A percentile compares a stretch with the other conserved stretches of the same genome.
Conservation (phyloP, 2,797 vertebrate species). For the Karalla daura region DNA sequence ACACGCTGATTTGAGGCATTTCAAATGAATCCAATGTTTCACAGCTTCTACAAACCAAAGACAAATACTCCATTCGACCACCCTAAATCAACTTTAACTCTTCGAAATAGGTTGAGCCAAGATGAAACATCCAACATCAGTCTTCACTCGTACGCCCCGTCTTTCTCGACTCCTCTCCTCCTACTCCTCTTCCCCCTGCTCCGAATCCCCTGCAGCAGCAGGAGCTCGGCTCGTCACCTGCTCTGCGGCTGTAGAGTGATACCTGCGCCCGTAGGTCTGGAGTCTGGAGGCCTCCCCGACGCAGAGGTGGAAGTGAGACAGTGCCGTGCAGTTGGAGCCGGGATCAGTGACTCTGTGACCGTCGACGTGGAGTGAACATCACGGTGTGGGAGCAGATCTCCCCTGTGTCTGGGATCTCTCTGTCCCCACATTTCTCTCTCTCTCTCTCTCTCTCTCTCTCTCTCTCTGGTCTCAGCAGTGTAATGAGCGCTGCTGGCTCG, state of each 20-base stretch:
- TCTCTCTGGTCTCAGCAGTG: constrained; percentile 52
- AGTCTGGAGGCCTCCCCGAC: constrained; percentile 46
- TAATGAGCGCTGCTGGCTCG: constrained; percentile 65
- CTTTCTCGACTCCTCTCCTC: constrained; percentile 8
- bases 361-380: constrained; percentile 54
- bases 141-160: neutral
- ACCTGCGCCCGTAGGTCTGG: constrained; percentile 17
- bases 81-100: no score
- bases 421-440: no score
- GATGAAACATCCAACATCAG: neutral
- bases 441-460: constrained; percentile 42
- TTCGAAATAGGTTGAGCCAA: neutral
- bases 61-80: no score
- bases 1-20: no score
- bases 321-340: constrained; percentile 48
- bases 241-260: constrained; percentile 18
- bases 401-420: constrained; percentile 59
- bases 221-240: constrained; percentile 35
- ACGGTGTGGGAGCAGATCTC: constrained; percentile 65
- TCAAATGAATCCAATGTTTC: no score
- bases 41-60: no score
- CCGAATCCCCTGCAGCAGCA: constrained; percentile 18
- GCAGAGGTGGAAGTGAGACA: constrained; percentile 22
- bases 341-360: constrained; percentile 66
- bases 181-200: constrained; percentile 14